Evolutionary conservation across 2,113 vertebrate species (phyloP), one percentile per base, ranked within the genome.

Genomic region (Mormyrus lacerda): DNA sequence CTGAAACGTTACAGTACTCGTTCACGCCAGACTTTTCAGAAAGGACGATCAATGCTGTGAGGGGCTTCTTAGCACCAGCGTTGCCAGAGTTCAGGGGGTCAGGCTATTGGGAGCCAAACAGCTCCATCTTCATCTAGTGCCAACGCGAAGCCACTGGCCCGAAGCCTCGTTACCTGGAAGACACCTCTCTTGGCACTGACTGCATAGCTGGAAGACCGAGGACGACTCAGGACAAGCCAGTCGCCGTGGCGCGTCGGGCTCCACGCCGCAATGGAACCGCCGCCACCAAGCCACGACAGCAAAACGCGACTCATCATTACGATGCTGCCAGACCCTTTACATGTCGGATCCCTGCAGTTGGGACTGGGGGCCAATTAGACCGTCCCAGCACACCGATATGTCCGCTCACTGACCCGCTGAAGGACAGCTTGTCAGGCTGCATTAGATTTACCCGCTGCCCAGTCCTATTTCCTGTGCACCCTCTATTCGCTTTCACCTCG

Each of bases 221-320:
- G 47, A 53, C 31, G 24, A 53, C 85, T 53, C 85, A 31, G 48
- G 27, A 53, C 85, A 86, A 8, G 73, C 27, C 31, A 13, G 44
- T 35, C 85, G 19, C 48, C 44, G 47, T 17, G 85, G 27, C 24
- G 21, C 21, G 31, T 55, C 50, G 8, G 24, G 27, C 85, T 86
- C 21, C 27, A 7, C 15, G 47, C 50, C 47, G 9, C n/a, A 39
- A 35, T 87, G n/a, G 50, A 53, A 53, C 35, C 31, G 53, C 27
- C 13, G 48, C 48, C n/a, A 35, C 50, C 50, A 15, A 48, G 15
- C 24, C 84, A 15, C 44, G 24, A 50, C 45, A 51, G 48, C 21
- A 27, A 87, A 87, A 87, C 35, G 47, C n/a, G 50, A 84, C 50
- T 53, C 85, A 51, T 87, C 85, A 53, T 87, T 45, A 45, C 44